Evolutionary conservation across 2,113 vertebrate species (phyloP), one percentile per base, ranked within the genome.

Genomic region (Oryzias melastigma): DNA sequence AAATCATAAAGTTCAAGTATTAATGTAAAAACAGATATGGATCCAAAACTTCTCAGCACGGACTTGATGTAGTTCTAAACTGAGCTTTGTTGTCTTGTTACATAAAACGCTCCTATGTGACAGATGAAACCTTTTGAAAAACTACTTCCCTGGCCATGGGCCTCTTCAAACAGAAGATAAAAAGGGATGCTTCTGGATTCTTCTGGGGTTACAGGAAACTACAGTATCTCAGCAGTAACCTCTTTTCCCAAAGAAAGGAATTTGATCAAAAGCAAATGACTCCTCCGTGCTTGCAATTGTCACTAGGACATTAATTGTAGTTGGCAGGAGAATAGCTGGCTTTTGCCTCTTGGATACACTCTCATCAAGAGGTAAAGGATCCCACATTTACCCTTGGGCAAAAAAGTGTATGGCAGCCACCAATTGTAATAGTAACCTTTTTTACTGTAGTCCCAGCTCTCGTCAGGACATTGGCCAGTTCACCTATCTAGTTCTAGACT

Each of bases 221-320:
- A 66, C 71, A 58, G 76, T 54, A 69, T 55, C 60, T 71, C 62
- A 68, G 73, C 73, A 85, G 75, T 56, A 58, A 45, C 62, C 75
- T 48, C 57, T 27, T 68, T 68, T 81, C 68, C 82, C 77, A 80
- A 54, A 49, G 70, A 46, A 51, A 80, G 78, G 72, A 82, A 89
- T 85, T 84, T 65, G 78, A 82, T 88, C 84, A 84, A 65, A 90
- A 84, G 86, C 76, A 86, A 89, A 90, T 82, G 67, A 43, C 64
- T 47, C 52, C 65, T 48, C 53, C 75, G 67, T 52, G 56, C 60
- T 70, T 70, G 61, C 46, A 71, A 60, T 78, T 75, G 55, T 80
- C 71, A 52, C 69, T 76, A 55, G 15, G 48, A 54, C 67, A 65
- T 75, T 75, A 62, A 76, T 44, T 79, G 58, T 46, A 62, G 51